Evolutionary conservation across 2,888 invertebrate genomes (phyloP).

Genomic region (Halictus ligatus): DNA sequence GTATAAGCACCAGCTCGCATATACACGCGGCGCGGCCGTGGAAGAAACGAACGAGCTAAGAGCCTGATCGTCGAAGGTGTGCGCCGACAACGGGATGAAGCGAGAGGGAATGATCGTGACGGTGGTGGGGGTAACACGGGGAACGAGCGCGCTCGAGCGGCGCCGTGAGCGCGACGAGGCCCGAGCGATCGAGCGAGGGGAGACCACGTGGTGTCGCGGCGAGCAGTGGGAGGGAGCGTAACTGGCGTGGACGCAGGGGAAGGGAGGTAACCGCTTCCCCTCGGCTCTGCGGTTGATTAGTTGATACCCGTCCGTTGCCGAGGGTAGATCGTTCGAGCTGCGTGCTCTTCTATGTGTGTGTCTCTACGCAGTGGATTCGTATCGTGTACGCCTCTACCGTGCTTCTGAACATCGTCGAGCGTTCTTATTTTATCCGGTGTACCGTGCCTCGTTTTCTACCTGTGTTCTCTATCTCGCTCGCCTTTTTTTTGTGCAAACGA

Average conservation of each 20-base stretch:
- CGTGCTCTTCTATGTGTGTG: slow-evolving; percentile 7
- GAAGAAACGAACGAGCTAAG: slow-evolving; percentile 54
- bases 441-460: slow-evolving; percentile 17
- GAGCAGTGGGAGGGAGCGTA: slow-evolving; percentile 52
- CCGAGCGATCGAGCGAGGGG: slow-evolving; percentile 76
- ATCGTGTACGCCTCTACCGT: slow-evolving; percentile 14
- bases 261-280: slow-evolving; percentile 76
- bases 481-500: slow-evolving; percentile 26
- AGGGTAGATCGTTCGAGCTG: slow-evolving; percentile 57
- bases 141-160: slow-evolving; percentile 36
- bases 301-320: slow-evolving; percentile 77
- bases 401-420: slow-evolving; percentile 1
- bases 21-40: slow-evolving; percentile 28
- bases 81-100: slow-evolving; percentile 30
- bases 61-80: slow-evolving; percentile 47
- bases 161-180: slow-evolving; percentile 39
- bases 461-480: slow-evolving; percentile 1
- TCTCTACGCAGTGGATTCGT: slow-evolving; percentile 21
- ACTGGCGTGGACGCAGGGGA: slow-evolving; percentile 73
- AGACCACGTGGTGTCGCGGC: slow-evolving; percentile 69
- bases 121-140: slow-evolving; percentile 50
- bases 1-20: slow-evolving; percentile 23
- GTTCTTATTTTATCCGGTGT: not conserved
- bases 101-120: slow-evolving; percentile 72
- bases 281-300: slow-evolving; percentile 66